These are phyloP conservation scores for Axis porcinus DNA, from an alignment of 2,113 vertebrate species.

Conservation along the genomic window DNA sequence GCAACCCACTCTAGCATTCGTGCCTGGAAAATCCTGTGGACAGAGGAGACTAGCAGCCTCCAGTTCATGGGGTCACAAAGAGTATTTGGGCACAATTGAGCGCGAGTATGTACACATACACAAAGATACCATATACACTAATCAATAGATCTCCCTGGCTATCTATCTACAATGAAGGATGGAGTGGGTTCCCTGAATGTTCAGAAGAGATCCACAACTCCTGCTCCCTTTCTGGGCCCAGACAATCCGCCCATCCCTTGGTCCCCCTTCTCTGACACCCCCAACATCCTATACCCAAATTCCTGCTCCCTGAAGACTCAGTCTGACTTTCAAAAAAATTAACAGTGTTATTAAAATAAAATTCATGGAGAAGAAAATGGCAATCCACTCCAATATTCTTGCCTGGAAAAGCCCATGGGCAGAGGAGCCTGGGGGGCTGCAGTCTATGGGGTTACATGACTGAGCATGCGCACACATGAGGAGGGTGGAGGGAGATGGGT, in stretches of 20 bases:
- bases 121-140: background rate
- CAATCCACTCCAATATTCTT: background rate
- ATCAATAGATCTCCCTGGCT: background rate
- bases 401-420: background rate
- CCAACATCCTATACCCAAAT: background rate
- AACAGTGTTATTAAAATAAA: background rate
- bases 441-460: background rate
- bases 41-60: background rate
- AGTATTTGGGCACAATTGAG: background rate
- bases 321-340: background rate
- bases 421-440: background rate
- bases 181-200: background rate
- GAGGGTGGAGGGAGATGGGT: background rate
- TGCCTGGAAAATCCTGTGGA: background rate
- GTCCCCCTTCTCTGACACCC: background rate
- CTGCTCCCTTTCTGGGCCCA: background rate
- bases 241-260: background rate
- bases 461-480: background rate
- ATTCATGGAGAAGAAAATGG: background rate
- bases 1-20: background rate
- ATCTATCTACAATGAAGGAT: background rate
- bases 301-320: background rate
- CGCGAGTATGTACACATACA: fast-evolving
- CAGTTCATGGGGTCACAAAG: background rate
- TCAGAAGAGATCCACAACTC: background rate